Conservation (phyloP, 1,140 invertebrate genomes). For the Mya arenaria region DNA sequence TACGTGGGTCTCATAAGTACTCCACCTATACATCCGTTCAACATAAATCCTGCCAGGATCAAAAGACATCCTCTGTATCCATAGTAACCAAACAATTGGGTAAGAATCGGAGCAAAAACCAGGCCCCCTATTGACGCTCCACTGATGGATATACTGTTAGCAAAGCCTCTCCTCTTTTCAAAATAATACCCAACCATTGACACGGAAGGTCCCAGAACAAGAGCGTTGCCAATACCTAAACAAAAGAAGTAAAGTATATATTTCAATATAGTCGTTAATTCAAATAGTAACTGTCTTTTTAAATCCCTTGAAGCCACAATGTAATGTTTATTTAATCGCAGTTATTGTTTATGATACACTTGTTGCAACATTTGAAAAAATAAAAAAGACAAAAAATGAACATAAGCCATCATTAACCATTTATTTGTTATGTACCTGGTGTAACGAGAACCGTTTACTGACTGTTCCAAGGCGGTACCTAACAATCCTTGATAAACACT, state of each 20-base stretch:
- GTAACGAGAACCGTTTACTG: no score
- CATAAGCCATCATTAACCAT: no score
- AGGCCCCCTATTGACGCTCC: background rate
- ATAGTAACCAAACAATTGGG: background rate
- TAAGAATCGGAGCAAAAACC: slow-evolving; percentile 5
- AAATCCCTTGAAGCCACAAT: no score
- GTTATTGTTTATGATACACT: no score
- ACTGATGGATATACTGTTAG: background rate
- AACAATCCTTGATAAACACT: no score
- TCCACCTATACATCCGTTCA: background rate
- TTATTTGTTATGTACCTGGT: no score
- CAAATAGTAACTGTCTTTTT: no score
- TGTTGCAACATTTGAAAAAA: no score
- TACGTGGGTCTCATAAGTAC: background rate
- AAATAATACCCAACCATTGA: slow-evolving; percentile 9
- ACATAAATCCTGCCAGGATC: background rate
- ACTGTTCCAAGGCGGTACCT: no score
- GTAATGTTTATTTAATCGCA: no score
- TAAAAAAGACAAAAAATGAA: no score
- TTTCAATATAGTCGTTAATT: no score
- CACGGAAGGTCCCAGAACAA: background rate
- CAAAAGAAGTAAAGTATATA: background rate
- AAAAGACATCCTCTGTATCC: background rate
- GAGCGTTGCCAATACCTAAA: background rate
- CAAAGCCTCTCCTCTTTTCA: slow-evolving; percentile 16